Evolutionary conservation across 2,888 invertebrate species (phyloP), one percentile per base, ranked within the genome.

Genomic region (Antheraea assamensis): DNA sequence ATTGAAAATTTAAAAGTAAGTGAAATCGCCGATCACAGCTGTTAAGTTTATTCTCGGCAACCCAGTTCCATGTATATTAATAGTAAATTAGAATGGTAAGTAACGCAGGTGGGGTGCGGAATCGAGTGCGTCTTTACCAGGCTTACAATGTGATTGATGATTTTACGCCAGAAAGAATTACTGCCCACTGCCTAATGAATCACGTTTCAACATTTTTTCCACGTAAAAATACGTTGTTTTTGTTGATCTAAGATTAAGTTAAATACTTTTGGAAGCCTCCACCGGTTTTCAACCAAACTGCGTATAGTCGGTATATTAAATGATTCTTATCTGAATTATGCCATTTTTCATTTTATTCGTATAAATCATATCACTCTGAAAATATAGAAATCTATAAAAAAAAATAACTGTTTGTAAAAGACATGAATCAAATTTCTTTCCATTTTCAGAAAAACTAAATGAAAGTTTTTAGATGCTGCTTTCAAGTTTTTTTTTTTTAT

Each of bases 81-180:
- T 72, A 79, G 35, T 81, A 79, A 81, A 82, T 82, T 81, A 78
- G 75, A 76, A 74, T 78, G 74, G 75, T 75, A 78, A 74, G 75
- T 75, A 78, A 80, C 79, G 81, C 81, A 80, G 80, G 82, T 82
- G 81, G 70, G 75, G 76, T 73, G 74, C 76, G 76, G 77, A 80
- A 78, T 78, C 76, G 76, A 79, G 75, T 78, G 74, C 75, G 74
- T 71, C 72, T 75, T 72, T 74, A 74, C 73, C 76, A 74, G 76
- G 79, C 78, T 79, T 78, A 78, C 70, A 75, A 71, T 78, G 82
- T 87, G 87, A 87, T 87, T 85, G 83, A 87, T 85, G 86, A 78
- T 76, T 78, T 78, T 73, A 77, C 79, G 81, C 81, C 83, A 76
- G 80, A 84, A 85, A 86, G 82, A 84, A 84, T 83, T 83, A 85